Conservation (phyloP, 2,888 invertebrate species). For the Leptura quadrifasciata region DNA sequence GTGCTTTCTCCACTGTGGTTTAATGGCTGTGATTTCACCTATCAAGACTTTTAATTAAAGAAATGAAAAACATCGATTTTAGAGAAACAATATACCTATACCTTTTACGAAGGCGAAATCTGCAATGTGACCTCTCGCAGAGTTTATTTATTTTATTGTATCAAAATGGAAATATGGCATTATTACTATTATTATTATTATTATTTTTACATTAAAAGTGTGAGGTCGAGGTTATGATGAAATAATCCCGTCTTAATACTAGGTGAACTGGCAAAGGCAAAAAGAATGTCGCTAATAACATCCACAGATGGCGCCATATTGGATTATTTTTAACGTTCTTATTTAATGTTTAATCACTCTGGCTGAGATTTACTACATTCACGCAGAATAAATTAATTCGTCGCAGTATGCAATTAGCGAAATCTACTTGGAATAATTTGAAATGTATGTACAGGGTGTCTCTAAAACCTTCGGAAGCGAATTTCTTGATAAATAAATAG, state of each 20-base stretch:
- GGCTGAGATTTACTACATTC: no score
- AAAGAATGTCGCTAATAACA: background rate
- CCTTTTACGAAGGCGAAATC: background rate
- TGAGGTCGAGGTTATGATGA: background rate
- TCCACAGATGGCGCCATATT: background rate
- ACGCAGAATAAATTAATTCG: no score
- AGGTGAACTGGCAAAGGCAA: background rate
- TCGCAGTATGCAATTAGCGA: no score
- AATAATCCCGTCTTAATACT: background rate
- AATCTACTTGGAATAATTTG: no score
- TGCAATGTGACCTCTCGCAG: background rate
- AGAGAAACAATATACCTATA: conserved; percentile 27
- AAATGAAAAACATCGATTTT: conserved; percentile 51
- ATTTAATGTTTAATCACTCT: no score
- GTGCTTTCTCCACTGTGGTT: conserved; percentile 56
- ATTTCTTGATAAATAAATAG: no score
- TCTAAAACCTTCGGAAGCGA: no score
- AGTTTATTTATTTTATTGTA: background rate
- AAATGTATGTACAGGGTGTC: no score
- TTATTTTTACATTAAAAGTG: background rate
- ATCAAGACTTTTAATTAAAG: conserved; percentile 60
- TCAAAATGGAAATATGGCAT: background rate
- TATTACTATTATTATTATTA: background rate
- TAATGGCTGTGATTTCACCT: conserved; percentile 64
- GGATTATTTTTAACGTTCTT: no score